Conservation (phyloP, 2,888 invertebrate genomes). For the Pachymerium ferrugineum region DNA sequence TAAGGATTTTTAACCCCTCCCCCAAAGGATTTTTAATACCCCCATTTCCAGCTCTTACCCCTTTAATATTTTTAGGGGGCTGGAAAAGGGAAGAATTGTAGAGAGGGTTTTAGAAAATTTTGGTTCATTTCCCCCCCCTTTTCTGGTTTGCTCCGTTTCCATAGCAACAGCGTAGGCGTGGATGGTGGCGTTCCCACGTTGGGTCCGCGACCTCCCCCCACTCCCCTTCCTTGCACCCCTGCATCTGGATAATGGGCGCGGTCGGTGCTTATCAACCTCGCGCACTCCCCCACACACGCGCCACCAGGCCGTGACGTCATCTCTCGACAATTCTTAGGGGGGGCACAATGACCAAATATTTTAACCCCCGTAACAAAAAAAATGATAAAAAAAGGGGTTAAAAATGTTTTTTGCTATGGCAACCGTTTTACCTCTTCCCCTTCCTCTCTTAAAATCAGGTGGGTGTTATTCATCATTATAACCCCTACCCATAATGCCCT, state of each 20-base stretch:
- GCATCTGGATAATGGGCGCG: constrained; percentile 24
- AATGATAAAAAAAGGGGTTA: not conserved
- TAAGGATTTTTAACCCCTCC: too few relatives aligned
- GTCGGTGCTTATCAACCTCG: constrained; percentile 22
- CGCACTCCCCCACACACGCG: constrained; percentile 25
- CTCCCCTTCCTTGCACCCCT: not conserved
- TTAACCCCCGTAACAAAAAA: not conserved
- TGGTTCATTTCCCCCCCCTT: not conserved
- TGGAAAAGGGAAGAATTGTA: too few relatives aligned
- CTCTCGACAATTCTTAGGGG: constrained; percentile 13
- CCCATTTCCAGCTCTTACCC: too few relatives aligned
- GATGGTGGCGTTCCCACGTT: constrained; percentile 27
- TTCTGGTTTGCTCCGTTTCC: constrained; percentile 22
- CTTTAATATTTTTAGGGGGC: too few relatives aligned
- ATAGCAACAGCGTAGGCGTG: constrained; percentile 16
- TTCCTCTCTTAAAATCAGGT: too few relatives aligned
- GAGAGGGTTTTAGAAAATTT: too few relatives aligned
- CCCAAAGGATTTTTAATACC: too few relatives aligned
- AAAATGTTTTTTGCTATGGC: not conserved
- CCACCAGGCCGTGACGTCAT: constrained; percentile 19
- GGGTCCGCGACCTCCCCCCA: constrained; percentile 20
- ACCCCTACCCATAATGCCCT: not conserved
- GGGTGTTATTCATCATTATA: not conserved
- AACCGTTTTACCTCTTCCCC: not conserved
- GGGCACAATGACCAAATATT: constrained; percentile 7